Base-by-base conservation (phyloP, 2,113 vertebrate species). In the Mystacornis crossleyi region DNA sequence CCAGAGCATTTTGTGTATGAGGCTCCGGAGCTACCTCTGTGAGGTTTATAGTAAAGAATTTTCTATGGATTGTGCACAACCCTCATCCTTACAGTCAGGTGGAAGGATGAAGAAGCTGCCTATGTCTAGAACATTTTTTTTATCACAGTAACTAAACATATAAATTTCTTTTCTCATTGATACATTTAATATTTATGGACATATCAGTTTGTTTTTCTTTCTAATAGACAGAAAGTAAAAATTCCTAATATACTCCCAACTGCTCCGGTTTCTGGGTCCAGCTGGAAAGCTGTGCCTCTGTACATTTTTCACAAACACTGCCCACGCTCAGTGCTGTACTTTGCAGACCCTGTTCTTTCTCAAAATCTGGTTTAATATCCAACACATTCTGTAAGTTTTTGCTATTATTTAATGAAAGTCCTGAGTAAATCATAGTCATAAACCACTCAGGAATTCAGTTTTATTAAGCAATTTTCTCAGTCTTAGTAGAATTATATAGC, bases 1-100 rank as follows among this genome's bases (percentile, higher is more conserved):
- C 21, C 62, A 54, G 67, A 57, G 26, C 20, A 31, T 34, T 87
- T 72, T 81, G 12, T 70, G 8, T 50, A 3, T 29, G 65, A 95
- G 57, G 60, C 28, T 65, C 34, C 0, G 0, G 34, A 89, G 24
- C 4, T 1, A 0, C 8, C 13, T 88, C 62, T 47, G 43, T 74
- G 70, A 85, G 66, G 26, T 75, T 72, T 45, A 24, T 24, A 55
- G 40, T 14, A 36, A 72, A 57, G n/a, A 72, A 50, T 66, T 95
- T 72, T 57, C 66, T 26, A 14, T 10, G 19, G 33, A 2, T 15
- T 34, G 11, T 47, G n/a, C 2, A 3, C 23, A 70, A 7, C 11
- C n/a, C 36, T 62, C n/a, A 23, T 25, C 60, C 43, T 66, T 50
- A 26, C 20, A 28, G 38, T 15, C 25, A 33, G 4, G 2, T 65